Percentiles rank a stretch among this genome's conserved stretches.
Evolutionary conservation across 2,113 vertebrate genomes (phyloP).

Genomic region (Uria lomvia): DNA sequence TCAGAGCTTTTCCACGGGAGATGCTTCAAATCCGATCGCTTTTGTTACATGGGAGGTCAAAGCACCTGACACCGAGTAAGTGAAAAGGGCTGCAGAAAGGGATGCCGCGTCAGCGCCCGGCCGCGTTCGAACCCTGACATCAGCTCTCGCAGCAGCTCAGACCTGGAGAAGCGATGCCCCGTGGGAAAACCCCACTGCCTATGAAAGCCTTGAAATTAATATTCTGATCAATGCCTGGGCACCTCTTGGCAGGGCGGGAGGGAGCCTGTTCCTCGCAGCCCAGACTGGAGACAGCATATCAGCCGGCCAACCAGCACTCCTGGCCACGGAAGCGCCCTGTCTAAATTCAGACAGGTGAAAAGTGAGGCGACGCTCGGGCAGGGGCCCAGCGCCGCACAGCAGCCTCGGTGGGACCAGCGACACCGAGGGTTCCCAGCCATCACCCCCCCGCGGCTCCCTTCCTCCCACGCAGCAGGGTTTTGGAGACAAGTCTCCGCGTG

Average conservation of each 20-base stretch:
- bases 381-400: neutral
- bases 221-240: neutral
- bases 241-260: neutral
- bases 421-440: accelerated
- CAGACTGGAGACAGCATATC: accelerated
- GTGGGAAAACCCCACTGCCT: neutral
- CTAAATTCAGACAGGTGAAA: neutral
- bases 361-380: neutral
- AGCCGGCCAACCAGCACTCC: neutral
- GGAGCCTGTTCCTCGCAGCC: neutral
- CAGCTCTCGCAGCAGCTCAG: neutral
- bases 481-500: neutral
- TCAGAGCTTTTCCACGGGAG: neutral
- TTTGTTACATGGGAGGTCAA: neutral
- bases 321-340: neutral
- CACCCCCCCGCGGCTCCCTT: neutral
- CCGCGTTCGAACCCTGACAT: neutral
- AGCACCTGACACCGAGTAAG: neutral
- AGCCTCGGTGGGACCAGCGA: neutral
- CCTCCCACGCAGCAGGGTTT: neutral
- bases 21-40: neutral
- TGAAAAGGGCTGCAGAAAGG: neutral
- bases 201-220: neutral
- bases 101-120: neutral
- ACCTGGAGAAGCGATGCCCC: neutral